Evolutionary conservation across 2,113 vertebrate species (phyloP).

Genomic region (Ammospiza caudacuta): DNA sequence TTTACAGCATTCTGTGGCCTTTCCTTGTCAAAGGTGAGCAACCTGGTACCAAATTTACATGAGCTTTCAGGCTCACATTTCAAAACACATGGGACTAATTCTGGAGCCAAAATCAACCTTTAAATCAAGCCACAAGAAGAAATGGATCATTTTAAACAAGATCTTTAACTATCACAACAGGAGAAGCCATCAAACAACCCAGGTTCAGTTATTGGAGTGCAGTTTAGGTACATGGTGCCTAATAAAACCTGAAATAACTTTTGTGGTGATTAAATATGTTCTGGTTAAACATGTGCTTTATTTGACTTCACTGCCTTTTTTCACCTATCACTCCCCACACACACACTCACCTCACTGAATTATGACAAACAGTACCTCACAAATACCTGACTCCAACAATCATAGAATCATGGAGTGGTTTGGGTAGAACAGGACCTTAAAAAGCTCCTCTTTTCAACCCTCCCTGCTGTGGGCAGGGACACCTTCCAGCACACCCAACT

Average conservation of each 20-base stretch:
- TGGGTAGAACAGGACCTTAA: background rate
- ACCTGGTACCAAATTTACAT: slow-evolving; percentile 39
- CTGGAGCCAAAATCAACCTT: slow-evolving; percentile 67
- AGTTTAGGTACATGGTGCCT: background rate
- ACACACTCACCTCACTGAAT: background rate
- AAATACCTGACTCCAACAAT: background rate
- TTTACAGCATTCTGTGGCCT: slow-evolving; percentile 18
- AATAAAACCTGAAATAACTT: slow-evolving; percentile 17
- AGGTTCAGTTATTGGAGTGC: background rate
- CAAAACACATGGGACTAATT: slow-evolving; percentile 76
- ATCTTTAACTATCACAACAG: slow-evolving; percentile 73
- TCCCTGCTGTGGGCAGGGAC: background rate
- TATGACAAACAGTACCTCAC: background rate
- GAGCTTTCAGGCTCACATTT: slow-evolving; percentile 53
- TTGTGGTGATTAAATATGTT: background rate
- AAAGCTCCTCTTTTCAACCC: background rate
- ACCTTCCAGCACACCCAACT: background rate
- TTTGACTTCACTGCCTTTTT: background rate
- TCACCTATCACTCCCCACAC: background rate
- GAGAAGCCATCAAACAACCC: slow-evolving; percentile 36
- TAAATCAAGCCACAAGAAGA: slow-evolving; percentile 64
- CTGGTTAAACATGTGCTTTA: background rate
- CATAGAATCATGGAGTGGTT: background rate
- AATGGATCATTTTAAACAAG: slow-evolving; percentile 70
- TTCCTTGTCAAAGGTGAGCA: slow-evolving; percentile 45